Conservation (phyloP, 2,888 invertebrate genomes). For the Stenodema calcarata region DNA sequence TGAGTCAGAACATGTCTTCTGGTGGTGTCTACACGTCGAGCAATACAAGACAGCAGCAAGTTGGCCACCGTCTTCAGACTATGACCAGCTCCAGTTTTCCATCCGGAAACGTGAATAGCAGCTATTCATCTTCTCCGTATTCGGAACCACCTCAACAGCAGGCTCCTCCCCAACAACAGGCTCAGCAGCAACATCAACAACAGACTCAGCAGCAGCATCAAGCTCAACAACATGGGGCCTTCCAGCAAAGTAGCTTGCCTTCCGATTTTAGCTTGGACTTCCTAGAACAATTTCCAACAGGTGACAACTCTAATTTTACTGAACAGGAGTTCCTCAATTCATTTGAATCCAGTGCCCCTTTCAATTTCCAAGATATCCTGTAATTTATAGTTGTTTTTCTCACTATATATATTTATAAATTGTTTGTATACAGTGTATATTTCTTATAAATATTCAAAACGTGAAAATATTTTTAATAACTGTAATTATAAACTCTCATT, state of each 20-base stretch:
- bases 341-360: constrained; percentile 75
- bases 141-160: constrained; percentile 28
- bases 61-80: constrained; percentile 58
- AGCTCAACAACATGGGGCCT: neutral
- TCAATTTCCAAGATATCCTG: constrained; percentile 73
- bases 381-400: constrained; percentile 59
- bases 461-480: constrained; percentile 2
- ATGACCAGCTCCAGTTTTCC: constrained; percentile 65
- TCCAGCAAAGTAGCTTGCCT: constrained; percentile 66
- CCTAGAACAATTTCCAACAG: constrained; percentile 72
- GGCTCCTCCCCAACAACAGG: constrained; percentile 23
- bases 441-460: neutral
- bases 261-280: constrained; percentile 57
- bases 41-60: neutral
- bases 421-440: neutral
- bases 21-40: constrained; percentile 19
- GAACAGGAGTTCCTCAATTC: constrained; percentile 85
- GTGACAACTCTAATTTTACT: constrained; percentile 71
- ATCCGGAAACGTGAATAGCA: constrained; percentile 72
- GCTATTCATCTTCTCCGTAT: constrained; percentile 22
- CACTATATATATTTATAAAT: constrained; percentile 15
- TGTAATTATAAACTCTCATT: neutral
- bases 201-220: neutral
- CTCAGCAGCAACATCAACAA: constrained; percentile 37
- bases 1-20: constrained; percentile 51